Evolutionary conservation across 2,113 vertebrate species (phyloP).

Genomic region (Mohoua ochrocephala): DNA sequence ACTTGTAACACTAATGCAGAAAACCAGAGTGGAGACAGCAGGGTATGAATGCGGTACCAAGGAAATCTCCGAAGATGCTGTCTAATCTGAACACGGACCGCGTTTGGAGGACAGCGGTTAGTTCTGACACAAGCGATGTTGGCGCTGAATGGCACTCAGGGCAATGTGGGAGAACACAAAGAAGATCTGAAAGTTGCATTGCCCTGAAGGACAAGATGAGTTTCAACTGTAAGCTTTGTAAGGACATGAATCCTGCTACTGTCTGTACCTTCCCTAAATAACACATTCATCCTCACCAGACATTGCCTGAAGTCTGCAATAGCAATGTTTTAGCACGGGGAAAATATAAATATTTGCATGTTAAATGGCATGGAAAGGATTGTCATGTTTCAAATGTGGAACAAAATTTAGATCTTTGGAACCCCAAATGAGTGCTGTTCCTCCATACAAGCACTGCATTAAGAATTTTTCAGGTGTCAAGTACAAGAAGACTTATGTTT

Average conservation of each 20-base stretch:
- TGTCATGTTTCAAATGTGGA: background rate
- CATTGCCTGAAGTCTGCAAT: background rate
- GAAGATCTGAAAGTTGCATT: background rate
- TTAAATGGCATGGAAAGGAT: background rate
- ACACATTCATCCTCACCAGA: background rate
- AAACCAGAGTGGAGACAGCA: background rate
- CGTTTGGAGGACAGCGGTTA: background rate
- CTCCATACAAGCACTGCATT: background rate
- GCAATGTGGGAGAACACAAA: background rate
- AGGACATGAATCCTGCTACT: background rate
- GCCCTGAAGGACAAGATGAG: background rate
- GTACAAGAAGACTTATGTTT: background rate
- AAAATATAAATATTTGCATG: background rate
- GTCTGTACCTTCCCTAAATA: background rate
- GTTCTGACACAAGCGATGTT: background rate
- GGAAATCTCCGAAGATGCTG: background rate
- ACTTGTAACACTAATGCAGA: background rate
- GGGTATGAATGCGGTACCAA: background rate
- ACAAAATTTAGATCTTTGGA: background rate
- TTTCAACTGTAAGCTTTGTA: background rate
- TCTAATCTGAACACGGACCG: background rate
- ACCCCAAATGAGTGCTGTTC: background rate
- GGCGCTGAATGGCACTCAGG: background rate
- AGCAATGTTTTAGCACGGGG: background rate
- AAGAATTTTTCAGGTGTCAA: background rate